phyloP scores from a whole-genome alignment of 2,797 vertebrate species.

The Hirundo rustica region DNA sequence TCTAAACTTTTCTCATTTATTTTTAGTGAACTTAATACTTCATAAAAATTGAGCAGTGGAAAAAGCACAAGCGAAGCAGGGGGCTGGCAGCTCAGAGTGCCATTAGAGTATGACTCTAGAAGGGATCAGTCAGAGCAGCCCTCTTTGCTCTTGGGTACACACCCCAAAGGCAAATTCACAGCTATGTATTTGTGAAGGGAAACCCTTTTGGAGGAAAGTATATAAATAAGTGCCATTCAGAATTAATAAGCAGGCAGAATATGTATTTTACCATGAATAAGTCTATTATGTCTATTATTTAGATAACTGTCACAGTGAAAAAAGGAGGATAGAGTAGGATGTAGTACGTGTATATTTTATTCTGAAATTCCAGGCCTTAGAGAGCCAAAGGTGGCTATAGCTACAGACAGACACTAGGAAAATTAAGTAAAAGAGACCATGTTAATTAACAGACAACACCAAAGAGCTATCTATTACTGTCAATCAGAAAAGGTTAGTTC shows the following conservation, averaged over 20 bases:
- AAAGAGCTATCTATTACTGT: conserved; percentile 1
- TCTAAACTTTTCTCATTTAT: not conserved
- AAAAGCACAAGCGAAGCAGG: not conserved
- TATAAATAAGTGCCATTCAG: not conserved
- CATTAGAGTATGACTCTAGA: not conserved
- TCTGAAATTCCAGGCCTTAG: not conserved
- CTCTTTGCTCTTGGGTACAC: not conserved
- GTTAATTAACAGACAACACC: conserved; percentile 2
- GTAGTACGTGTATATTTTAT: not conserved
- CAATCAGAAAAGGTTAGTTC: conserved; percentile 31
- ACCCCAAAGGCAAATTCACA: not conserved
- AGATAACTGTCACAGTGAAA: not conserved
- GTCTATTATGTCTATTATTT: not conserved
- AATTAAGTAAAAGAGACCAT: not conserved
- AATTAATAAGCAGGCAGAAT: not conserved
- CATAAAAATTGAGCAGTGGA: not conserved
- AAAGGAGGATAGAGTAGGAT: not conserved
- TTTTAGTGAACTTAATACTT: not conserved
- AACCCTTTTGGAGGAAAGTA: not conserved
- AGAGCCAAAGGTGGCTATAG: not conserved
- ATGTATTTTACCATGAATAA: not conserved
- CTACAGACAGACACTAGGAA: not conserved
- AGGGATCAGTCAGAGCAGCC: not conserved
- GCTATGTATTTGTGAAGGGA: not conserved
- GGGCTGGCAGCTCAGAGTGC: not conserved